Conservation (phyloP, 2,113 vertebrate species). For the Pogona vitticeps region DNA sequence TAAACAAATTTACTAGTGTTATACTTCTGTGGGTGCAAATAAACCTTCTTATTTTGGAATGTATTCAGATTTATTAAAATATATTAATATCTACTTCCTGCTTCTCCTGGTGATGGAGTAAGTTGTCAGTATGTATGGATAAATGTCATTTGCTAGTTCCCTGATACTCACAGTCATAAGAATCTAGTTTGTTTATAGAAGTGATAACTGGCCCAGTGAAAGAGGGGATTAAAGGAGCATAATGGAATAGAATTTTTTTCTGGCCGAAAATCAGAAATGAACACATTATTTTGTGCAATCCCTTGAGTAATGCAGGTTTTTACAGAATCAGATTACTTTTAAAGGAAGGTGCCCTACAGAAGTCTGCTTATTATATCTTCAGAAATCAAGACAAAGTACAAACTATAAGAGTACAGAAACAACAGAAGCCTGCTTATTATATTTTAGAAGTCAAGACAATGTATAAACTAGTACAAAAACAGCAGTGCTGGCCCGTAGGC, state of each 20-base stretch:
- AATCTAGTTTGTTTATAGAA: neutral
- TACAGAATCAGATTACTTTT: neutral
- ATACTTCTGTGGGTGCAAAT: neutral
- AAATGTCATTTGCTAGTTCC: neutral
- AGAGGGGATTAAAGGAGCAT: neutral
- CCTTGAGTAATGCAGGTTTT: neutral
- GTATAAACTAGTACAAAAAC: too few species aligned
- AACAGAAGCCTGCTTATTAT: too few species aligned
- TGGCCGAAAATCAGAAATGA: neutral
- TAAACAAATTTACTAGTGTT: neutral
- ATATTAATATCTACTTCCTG: neutral
- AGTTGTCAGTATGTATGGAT: neutral
- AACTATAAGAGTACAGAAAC: neutral
- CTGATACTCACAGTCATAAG: neutral
- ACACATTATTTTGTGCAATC: neutral
- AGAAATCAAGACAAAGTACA: neutral
- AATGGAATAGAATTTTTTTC: neutral
- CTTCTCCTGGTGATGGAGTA: neutral
- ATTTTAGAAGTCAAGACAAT: too few species aligned
- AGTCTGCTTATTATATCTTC: neutral
- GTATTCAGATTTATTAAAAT: neutral
- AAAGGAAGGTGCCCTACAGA: neutral
- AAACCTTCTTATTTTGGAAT: neutral
- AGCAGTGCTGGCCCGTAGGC: too few species aligned
- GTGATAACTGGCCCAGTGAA: neutral